Evolutionary conservation across 2,797 vertebrate species (phyloP).

Genomic region (Malacoctenus gilli): DNA sequence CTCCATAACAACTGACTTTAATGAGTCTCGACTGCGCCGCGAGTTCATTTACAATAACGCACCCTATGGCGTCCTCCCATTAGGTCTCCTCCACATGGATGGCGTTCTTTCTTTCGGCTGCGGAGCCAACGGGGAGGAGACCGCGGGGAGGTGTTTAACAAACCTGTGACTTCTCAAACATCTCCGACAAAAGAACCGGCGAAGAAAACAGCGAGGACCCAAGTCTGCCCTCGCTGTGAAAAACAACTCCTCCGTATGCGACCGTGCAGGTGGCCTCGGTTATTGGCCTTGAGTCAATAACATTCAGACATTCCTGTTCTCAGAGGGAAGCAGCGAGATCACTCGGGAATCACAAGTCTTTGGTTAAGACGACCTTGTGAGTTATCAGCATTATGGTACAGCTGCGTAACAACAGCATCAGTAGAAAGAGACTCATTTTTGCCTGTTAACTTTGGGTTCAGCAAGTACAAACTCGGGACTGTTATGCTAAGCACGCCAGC

Average conservation of each 20-base stretch:
- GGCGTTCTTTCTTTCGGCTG: slow-evolving; percentile 57
- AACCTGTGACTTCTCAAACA: slow-evolving; percentile 56
- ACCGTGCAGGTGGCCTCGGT: slow-evolving; percentile 50
- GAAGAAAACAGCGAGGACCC: slow-evolving; percentile 20
- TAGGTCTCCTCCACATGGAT: slow-evolving; percentile 47
- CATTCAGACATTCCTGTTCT: slow-evolving; percentile 17
- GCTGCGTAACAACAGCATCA: too few relatives aligned
- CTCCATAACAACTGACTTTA: slow-evolving; percentile 69
- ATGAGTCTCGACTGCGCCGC: slow-evolving; percentile 61
- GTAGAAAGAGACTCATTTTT: too few relatives aligned
- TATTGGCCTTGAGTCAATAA: slow-evolving; percentile 49
- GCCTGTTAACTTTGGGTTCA: too few relatives aligned
- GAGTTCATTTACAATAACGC: slow-evolving; percentile 72
- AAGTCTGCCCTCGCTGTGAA: too few relatives aligned
- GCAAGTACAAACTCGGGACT: too few relatives aligned
- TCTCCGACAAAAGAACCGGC: slow-evolving; percentile 35
- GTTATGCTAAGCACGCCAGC: too few relatives aligned
- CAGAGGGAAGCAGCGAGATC: slow-evolving; percentile 9
- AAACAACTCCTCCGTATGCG: slow-evolving; percentile 9
- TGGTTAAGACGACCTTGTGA: slow-evolving; percentile 12
- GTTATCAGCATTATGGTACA: too few relatives aligned
- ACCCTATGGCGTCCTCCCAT: slow-evolving; percentile 53
- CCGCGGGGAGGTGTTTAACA: slow-evolving; percentile 42
- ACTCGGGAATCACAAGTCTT: slow-evolving; percentile 13
- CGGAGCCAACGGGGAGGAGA: slow-evolving; percentile 25